Evolutionary conservation across 2,797 vertebrate species (phyloP).

Genomic region (Sternarchorhynchus goeldii): DNA sequence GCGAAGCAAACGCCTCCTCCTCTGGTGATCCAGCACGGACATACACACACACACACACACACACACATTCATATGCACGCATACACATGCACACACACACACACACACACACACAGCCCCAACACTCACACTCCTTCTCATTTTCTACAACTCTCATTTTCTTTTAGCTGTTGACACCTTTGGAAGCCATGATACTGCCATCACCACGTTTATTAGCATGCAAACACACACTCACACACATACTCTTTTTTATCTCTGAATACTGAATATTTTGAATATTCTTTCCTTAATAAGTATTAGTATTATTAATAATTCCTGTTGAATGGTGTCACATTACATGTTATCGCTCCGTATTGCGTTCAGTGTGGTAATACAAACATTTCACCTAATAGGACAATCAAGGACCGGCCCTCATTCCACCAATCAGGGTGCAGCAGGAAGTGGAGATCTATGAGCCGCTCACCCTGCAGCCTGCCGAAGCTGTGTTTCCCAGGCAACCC

Average conservation of each 20-base stretch:
- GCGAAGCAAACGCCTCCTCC: no score
- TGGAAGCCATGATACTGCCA: neutral
- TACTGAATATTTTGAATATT: no score
- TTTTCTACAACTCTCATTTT: neutral
- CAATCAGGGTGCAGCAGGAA: conserved; percentile 67
- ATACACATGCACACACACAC: neutral
- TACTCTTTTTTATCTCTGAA: no score
- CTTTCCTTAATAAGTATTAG: no score
- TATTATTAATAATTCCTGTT: neutral
- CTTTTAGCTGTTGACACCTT: neutral
- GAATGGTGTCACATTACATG: neutral
- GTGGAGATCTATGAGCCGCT: conserved; percentile 69
- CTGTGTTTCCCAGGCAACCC: conserved; percentile 78
- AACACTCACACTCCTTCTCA: neutral
- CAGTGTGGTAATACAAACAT: neutral
- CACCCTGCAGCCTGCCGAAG: conserved; percentile 56
- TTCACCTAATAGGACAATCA: conserved; percentile 36
- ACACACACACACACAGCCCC: conserved; percentile 5
- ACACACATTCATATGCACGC: conserved; percentile 7
- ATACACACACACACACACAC: neutral
- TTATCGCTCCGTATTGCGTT: neutral
- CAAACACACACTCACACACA: no score
- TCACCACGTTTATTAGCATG: neutral
- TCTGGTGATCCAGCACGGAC: conserved; percentile 8
- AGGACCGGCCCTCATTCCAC: conserved; percentile 46